Evolutionary conservation across 2,888 invertebrate genomes (phyloP), one percentile per base, ranked within the genome.

Genomic region (Physocephala rufipes): DNA sequence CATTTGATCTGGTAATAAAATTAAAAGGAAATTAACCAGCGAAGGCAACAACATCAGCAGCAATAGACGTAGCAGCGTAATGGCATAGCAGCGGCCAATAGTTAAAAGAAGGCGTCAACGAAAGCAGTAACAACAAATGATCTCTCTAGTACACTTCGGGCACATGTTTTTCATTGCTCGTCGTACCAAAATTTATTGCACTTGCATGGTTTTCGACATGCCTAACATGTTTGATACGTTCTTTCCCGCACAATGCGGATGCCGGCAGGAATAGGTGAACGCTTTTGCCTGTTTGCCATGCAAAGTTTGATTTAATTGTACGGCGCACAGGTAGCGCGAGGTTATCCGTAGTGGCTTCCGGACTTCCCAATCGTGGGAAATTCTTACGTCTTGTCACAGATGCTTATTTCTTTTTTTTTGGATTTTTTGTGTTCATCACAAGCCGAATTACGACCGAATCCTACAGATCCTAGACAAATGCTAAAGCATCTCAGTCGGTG

Each of bases 151-250:
- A 28, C 15, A 16, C 0, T 58, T 58, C 45, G 45, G 30, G 58
- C 24, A 15, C 58, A 45, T 47, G 47, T 63, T 63, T 58, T 63
- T 63, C 47, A 47, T 19, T 47, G 47, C 45, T 24, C 47, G 24
- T 24, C 26, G 24, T 45, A 47, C 28, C 45, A 63, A 63, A 63
- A 24, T 63, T 63, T 63, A 63, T 63, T 45, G 63, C 63, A 63
- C 63, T 47, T 63, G 63, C 63, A 26, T 63, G 55, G 5, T 9
- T 36, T 36, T 36, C 36, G 28, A 55, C 55, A 55, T 55, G 47
- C 47, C 4, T 21, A 63, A 63, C 63, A 63, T 24, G 63, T 63
- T 45, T 63, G 63, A 63, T 47, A 26, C 62, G 62, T 62, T 62
- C 43, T 62, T 62, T 43, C 19, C 43, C 43, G 62, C 43, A 9